Conservation (phyloP, 2,113 vertebrate species). For the Lipotes vexillifer region DNA sequence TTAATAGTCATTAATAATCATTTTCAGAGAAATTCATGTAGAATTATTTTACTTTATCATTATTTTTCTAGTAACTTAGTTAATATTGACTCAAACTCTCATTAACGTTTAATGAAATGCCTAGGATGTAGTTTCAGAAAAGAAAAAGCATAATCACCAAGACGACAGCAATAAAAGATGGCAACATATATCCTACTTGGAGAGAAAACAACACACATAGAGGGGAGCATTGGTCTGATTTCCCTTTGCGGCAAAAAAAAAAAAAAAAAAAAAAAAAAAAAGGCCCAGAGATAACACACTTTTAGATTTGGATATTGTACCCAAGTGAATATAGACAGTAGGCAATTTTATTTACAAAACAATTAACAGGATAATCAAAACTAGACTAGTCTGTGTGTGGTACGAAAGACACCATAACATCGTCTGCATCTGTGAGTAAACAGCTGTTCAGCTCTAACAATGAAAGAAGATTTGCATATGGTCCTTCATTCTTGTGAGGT, state of each 20-base stretch:
- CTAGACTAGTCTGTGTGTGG: neutral
- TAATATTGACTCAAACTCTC: neutral
- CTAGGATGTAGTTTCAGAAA: neutral
- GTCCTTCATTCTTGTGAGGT: neutral
- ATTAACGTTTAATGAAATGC: neutral
- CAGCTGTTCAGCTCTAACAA: neutral
- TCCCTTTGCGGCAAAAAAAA: neutral
- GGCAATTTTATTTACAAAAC: constrained; percentile 8
- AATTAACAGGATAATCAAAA: neutral
- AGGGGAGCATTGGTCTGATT: neutral
- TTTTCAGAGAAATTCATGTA: neutral
- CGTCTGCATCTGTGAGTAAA: neutral
- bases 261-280: neutral
- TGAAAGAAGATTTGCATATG: neutral
- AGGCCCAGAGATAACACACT: neutral
- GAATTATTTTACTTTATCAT: constrained; percentile 3
- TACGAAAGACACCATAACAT: neutral
- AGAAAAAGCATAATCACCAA: neutral
- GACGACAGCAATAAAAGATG: neutral
- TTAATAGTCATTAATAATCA: neutral
- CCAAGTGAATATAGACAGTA: neutral
- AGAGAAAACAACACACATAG: neutral
- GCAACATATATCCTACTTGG: neutral
- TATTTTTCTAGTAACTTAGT: neutral
- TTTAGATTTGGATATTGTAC: neutral